Evolutionary conservation across 2,113 vertebrate genomes (phyloP).

Genomic region (Spilogale gracilis): DNA sequence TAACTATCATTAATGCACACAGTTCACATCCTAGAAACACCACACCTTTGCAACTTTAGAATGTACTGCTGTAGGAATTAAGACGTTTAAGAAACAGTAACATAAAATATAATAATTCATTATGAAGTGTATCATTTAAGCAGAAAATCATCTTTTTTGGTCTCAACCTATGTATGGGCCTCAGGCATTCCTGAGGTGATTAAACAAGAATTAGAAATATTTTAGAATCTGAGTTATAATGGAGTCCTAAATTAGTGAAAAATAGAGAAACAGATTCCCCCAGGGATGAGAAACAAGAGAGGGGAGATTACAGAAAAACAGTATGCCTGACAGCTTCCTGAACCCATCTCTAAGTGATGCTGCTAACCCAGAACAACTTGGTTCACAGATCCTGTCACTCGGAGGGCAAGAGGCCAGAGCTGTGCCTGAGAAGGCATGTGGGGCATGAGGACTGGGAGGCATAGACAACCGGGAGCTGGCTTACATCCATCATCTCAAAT

Average conservation of each 20-base stretch:
- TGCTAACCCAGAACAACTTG: too few relatives aligned
- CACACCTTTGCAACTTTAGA: neutral
- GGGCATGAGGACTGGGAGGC: too few relatives aligned
- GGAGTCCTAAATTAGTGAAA: neutral
- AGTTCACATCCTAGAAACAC: neutral
- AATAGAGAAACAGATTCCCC: neutral
- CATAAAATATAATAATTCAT: neutral
- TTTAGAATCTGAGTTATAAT: neutral
- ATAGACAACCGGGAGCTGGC: neutral
- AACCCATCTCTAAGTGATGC: rapidly evolving
- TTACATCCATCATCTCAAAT: neutral
- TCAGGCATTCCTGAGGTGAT: neutral
- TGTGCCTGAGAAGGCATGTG: neutral
- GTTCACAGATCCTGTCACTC: neutral
- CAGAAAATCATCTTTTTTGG: neutral
- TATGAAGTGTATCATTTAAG: neutral
- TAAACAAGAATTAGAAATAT: conserved; percentile 13
- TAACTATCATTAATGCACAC: neutral
- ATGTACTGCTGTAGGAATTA: neutral
- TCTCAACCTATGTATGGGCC: neutral
- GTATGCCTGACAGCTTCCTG: neutral
- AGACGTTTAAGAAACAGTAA: neutral
- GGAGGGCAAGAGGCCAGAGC: neutral
- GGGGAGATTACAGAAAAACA: neutral
- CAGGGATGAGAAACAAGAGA: neutral